Base-by-base conservation (phyloP, 2,888 invertebrate species). In the Amiota minor region DNA sequence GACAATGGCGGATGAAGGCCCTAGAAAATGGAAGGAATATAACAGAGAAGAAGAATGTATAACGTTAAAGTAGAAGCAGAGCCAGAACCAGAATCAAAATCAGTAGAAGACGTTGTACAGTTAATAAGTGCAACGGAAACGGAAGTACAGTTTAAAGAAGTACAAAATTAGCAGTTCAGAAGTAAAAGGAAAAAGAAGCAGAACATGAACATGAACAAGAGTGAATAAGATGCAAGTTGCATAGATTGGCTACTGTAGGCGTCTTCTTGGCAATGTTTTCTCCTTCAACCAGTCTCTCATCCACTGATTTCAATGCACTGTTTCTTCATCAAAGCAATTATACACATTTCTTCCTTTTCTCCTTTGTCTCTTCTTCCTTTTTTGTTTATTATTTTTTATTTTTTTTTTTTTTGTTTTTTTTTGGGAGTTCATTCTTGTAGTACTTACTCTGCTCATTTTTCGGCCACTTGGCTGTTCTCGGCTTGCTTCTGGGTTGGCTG, bases 71-170 rank as follows among this genome's bases (percentile, higher is more conserved):
- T 6, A 35, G 6, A 35, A 35, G 0, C 35, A 35, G 6, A 9
- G n/a, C n/a, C 14, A 53, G 53, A 16, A n/a, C n/a, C n/a, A 35
- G 6, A 35, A 35, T 0, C 35, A 35, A 6, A 9, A 9, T 9
- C 14, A 53, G 53, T 9, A 53, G n/a, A 16, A 14, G 12, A 11
- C 9, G 3, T 14, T 53, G 53, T 53, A 12, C 53, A n/a, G 2
- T 50, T 50, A n/a, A 12, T 50, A 50, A 12, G 53, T n/a, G 20
- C 18, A 53, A 23, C 67, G 67, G 67, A 68, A 53, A 14, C 53
- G 67, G 67, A 68, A 68, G 67, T 68, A 50, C 50, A 68, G 18
- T 47, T 65, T 65, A 65, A 65, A 18, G 49, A 65, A 62, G 62
- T n/a, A 62, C 62, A 10, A 62, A 62, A 62, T 62, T 62, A 65